Evolutionary conservation across 1,140 invertebrate genomes (phyloP), one percentile per base, ranked within the genome.

Genomic region (Diorhabda elongata): DNA sequence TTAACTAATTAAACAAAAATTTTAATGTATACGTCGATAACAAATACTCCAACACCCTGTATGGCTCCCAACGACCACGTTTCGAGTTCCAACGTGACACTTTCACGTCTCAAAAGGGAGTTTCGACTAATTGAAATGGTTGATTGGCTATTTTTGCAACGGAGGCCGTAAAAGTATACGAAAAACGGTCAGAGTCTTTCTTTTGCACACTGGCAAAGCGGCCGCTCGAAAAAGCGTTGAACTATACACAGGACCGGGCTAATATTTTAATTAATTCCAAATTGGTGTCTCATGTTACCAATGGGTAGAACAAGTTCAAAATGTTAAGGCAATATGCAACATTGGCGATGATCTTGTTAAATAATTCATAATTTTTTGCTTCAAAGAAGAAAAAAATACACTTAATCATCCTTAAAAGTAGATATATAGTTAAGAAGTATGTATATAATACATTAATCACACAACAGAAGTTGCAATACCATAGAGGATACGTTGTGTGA

Each of bases 81-180:
- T 60, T 41, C 59, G 42, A 26, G 59, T 60, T 42, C 59, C 59
- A 26, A 7, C 59, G 42, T 60, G 59, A 41, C 11, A 60, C 26
- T 41, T 42, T 26, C 59, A 9, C 26, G 59, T 60, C 11, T 60
- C 59, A 60, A 60, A 26, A 60, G 59, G 59, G 42, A 42, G 42
- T 26, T 9, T 60, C 26, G 42, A 60, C 26, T 60, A 60, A 60
- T 60, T 60, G 59, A 60, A 60, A 60, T 60, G 42, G 59, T 11
- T 42, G 59, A 41, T 60, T 42, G 59, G 47, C 47, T 52, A 4
- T 52, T 52, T 52, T 52, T 11, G 59, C 42, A 60, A 42, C 59
- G 42, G 7, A 41, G 7, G 11, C 59, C 59, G 59, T 60, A 60
- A 2, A 60, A 60, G 26, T 26, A 26, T 7, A 9, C 59, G 42